Evolutionary conservation across 1,140 invertebrate genomes (phyloP).

Genomic region (Reticulitermes speratus): DNA sequence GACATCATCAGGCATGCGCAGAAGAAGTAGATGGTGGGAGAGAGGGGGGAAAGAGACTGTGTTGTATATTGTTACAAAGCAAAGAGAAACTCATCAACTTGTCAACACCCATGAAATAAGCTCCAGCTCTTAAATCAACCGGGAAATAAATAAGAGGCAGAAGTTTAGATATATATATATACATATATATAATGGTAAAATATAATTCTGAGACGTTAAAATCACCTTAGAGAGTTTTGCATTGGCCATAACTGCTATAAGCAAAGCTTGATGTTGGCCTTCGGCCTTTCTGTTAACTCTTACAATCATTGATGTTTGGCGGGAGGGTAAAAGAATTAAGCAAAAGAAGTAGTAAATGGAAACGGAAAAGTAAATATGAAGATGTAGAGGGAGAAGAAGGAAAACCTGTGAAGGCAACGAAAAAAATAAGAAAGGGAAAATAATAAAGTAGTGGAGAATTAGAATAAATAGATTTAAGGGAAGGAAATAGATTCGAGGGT

Average conservation of each 20-base stretch:
- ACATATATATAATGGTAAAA: constrained; percentile 1
- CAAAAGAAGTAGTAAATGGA: too few relatives aligned
- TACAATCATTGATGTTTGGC: background rate
- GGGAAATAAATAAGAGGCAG: background rate
- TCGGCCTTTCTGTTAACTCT: background rate
- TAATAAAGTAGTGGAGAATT: too few relatives aligned
- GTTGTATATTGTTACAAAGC: background rate
- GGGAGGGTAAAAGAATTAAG: background rate
- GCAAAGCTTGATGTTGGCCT: background rate
- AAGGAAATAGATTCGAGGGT: too few relatives aligned
- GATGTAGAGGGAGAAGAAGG: too few relatives aligned
- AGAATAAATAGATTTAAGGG: too few relatives aligned
- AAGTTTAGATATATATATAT: too few relatives aligned
- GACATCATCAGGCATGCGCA: background rate
- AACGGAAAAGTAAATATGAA: too few relatives aligned
- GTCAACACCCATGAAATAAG: background rate
- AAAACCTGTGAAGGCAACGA: too few relatives aligned
- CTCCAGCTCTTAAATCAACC: background rate
- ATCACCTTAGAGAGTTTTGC: background rate
- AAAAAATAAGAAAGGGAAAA: too few relatives aligned
- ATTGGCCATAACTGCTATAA: background rate
- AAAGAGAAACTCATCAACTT: background rate
- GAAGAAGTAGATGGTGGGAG: background rate
- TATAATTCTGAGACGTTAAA: background rate
- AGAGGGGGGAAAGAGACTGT: background rate